phyloP scores from a whole-genome alignment of 1,140 invertebrate species.

The Bombus sylvicola region DNA sequence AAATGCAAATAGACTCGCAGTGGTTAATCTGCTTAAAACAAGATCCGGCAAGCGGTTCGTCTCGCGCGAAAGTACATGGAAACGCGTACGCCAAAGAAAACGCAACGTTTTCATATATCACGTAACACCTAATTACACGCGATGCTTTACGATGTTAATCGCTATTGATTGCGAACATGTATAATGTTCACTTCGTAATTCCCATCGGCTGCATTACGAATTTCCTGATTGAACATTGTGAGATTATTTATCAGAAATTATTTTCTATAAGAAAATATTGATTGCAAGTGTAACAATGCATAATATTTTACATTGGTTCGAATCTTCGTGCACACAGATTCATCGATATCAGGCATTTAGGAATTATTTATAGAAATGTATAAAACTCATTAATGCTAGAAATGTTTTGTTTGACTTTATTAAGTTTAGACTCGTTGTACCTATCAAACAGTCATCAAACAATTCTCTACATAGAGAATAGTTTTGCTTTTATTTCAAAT shows the following conservation, averaged over 20 bases:
- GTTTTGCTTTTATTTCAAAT: no score
- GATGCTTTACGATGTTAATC: not conserved
- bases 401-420: no score
- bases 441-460: no score
- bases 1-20: constrained; percentile 15
- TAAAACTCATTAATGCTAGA: no score
- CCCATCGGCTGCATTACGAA: not conserved
- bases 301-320: no score
- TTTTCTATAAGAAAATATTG: not conserved
- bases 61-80: not conserved
- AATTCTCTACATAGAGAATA: no score
- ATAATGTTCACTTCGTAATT: not conserved
- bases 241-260: not conserved
- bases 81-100: not conserved
- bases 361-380: no score
- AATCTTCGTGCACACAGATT: no score
- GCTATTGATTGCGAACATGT: not conserved
- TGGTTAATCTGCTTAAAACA: constrained; percentile 14
- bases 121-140: not conserved
- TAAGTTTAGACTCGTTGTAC: no score
- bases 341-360: no score
- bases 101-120: not conserved
- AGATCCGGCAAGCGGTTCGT: no score
- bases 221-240: not conserved
- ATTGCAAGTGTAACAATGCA: no score